Evolutionary conservation across 2,797 vertebrate species (phyloP).

Genomic region (Denticeps clupeoides): DNA sequence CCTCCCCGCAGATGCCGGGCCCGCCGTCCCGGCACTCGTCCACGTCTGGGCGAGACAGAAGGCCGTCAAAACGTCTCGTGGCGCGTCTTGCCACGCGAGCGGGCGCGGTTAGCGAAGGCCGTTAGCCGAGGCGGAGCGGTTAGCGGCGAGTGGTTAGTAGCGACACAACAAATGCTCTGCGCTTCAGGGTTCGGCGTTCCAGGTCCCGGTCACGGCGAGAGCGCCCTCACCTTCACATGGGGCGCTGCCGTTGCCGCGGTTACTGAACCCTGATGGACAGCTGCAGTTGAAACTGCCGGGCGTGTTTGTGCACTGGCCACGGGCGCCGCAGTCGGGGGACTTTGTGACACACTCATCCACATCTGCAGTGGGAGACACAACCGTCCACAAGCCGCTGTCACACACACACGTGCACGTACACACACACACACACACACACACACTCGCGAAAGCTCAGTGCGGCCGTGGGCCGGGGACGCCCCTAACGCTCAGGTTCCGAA

Average conservation of each 20-base stretch:
- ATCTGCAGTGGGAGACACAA: constrained; percentile 11
- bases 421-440: neutral
- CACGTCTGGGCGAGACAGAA: constrained; percentile 32
- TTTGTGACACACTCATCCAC: constrained; percentile 12
- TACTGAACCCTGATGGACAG: constrained; percentile 33
- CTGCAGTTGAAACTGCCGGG: constrained; percentile 33
- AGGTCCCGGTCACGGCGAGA: too few relatives aligned
- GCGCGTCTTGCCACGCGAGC: too few relatives aligned
- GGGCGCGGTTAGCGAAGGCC: too few relatives aligned
- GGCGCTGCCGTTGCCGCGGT: fast-evolving
- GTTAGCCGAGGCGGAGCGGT: too few relatives aligned
- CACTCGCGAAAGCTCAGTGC: neutral
- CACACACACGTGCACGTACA: neutral
- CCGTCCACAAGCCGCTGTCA: constrained; percentile 7
- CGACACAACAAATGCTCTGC: too few relatives aligned
- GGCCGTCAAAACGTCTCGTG: too few relatives aligned
- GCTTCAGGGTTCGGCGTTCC: too few relatives aligned
- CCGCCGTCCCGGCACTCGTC: constrained; percentile 40
- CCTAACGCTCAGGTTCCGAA: too few relatives aligned
- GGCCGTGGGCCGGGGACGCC: too few relatives aligned
- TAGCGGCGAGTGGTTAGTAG: too few relatives aligned
- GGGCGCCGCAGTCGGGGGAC: constrained; percentile 20
- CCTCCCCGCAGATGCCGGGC: constrained; percentile 33
- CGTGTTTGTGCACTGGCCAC: constrained; percentile 29
- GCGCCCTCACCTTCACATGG: constrained; percentile 34